Conservation (phyloP, 1,140 invertebrate species). For the Drosophila tropicalis region DNA sequence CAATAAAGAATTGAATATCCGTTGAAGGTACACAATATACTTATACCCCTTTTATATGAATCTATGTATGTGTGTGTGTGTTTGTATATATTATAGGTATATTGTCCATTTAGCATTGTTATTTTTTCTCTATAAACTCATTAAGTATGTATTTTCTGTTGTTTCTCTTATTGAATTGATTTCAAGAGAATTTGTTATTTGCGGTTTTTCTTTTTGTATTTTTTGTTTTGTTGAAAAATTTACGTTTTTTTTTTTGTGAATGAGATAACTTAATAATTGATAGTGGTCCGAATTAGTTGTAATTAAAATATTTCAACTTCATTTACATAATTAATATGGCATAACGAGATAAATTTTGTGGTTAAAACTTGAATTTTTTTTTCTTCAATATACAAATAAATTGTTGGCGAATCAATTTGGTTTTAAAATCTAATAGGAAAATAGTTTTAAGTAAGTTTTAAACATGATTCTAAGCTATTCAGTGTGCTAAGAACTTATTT, state of each 20-base stretch:
- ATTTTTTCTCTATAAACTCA: conserved; percentile 57
- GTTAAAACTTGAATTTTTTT: not conserved
- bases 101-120: conserved; percentile 49
- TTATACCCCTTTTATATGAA: not conserved
- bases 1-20: conserved; percentile 49
- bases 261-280: not conserved
- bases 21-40: not conserved
- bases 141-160: conserved; percentile 39
- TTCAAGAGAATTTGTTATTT: conserved; percentile 6
- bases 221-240: not conserved
- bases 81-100: conserved; percentile 4
- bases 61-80: too few species aligned
- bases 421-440: too few species aligned
- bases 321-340: conserved; percentile 3
- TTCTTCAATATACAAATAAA: too few species aligned
- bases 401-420: too few species aligned
- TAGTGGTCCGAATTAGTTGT: conserved; percentile 2
- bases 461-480: too few species aligned
- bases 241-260: not conserved
- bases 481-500: too few species aligned
- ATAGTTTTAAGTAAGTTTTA: too few species aligned
- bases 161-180: not conserved
- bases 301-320: not conserved
- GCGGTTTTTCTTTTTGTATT: not conserved
- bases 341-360: conserved; percentile 1